Evolutionary conservation across 2,797 vertebrate genomes (phyloP), one percentile per base, ranked within the genome.

Genomic region (Dallia pectoralis): DNA sequence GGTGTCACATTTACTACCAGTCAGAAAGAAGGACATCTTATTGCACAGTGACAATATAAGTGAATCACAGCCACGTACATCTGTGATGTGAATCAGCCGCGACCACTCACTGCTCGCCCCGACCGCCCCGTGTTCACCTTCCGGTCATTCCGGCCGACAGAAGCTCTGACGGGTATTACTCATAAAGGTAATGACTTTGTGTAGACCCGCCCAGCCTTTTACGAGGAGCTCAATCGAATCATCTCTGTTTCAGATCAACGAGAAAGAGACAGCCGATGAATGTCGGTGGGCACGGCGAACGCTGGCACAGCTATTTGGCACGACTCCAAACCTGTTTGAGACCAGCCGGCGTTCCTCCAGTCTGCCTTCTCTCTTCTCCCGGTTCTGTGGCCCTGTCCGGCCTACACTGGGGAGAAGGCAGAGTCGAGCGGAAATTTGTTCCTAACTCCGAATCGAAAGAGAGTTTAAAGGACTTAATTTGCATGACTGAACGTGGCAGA

Each of bases 271-370:
- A 89, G 82, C 89, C 78, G 87, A 73, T 86, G 83, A 87, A 89
- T 90, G 86, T 91, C 88, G 91, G 81, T 47, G 67, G 85, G 84
- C 82, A 79, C 86, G 85, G 89, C 71, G 79, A 83, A 79, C 86
- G 85, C 79, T 79, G 82, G 71, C 53, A 89, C 81, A 78, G 49
- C 65, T 30, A 63, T 56, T 77, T 79, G 77, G 81, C 75, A 77
- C 62, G 53, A 70, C 70, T 79, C 81, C 30, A 77, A 75, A 77
- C 75, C 77, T 73, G 77, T 70, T 66, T 73, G 65, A 67, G 48
- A 73, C 68, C 67, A 70, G 78, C 81, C 75, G 77, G 81, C 70
- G 63, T 16, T 47, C 25, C 64, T 74, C 74, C 74, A 73, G 30
- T 67, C 36, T 3, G 1, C 48, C 74, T 70, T 71, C 30, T 48